Conservation (phyloP, 2,888 invertebrate genomes). For the Limenitis camilla region DNA sequence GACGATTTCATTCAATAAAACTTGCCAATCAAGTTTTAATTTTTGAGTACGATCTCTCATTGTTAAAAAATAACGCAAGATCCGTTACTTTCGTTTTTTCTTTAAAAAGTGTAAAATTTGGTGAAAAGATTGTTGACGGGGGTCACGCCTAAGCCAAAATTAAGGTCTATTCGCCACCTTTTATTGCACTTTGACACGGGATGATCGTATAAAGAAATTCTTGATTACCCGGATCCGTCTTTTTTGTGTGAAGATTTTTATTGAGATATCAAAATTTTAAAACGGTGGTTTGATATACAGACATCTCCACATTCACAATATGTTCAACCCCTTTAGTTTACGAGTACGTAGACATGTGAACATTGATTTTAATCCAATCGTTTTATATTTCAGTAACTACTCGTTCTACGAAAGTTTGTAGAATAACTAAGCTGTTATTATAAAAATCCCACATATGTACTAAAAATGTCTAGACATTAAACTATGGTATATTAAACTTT, state of each 20-base stretch:
- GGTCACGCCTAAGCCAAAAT: conserved; percentile 70
- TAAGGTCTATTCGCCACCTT: conserved; percentile 68
- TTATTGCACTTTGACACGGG: conserved; percentile 70
- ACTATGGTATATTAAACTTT: too few species aligned
- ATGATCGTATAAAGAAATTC: conserved; percentile 48
- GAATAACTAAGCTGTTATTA: too few species aligned
- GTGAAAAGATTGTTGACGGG: conserved; percentile 66
- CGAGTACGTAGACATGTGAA: conserved; percentile 57
- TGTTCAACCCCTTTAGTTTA: conserved; percentile 50
- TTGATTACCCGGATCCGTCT: conserved; percentile 61
- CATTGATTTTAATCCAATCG: conserved; percentile 39
- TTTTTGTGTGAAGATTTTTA: conserved; percentile 54
- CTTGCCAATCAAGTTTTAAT: conserved; percentile 70
- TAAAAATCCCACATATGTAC: conserved; percentile 1
- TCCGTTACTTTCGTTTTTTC: conserved; percentile 53
- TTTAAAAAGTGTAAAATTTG: conserved; percentile 58
- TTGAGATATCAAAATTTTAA: conserved; percentile 61
- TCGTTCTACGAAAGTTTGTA: neutral
- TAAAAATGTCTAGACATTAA: too few species aligned
- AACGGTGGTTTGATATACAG: conserved; percentile 63
- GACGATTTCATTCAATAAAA: conserved; percentile 44
- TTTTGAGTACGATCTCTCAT: conserved; percentile 58
- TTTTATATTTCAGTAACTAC: conserved; percentile 22
- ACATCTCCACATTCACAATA: conserved; percentile 44
- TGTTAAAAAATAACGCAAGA: conserved; percentile 35